Percentiles rank a stretch among this genome's conserved stretches.
Evolutionary conservation across 2,888 invertebrate genomes (phyloP).

Genomic region (Andrena dorsata): DNA sequence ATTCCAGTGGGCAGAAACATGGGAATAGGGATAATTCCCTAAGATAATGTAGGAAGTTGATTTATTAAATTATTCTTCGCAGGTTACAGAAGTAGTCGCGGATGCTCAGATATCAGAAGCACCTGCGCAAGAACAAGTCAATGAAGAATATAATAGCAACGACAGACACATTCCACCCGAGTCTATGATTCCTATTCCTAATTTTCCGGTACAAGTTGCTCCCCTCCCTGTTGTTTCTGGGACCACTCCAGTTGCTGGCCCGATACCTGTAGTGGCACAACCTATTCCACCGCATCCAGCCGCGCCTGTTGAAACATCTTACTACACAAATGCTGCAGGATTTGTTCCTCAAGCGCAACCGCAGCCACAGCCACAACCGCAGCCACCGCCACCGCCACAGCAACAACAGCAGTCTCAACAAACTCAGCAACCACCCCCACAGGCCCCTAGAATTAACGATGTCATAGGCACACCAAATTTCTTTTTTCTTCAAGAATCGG

Average conservation of each 20-base stretch:
- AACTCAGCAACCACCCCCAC: conserved; percentile 85
- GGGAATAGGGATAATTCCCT: neutral
- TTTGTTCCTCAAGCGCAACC: conserved; percentile 86
- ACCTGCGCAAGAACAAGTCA: conserved; percentile 83
- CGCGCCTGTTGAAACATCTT: conserved; percentile 81
- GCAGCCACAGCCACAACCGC: conserved; percentile 72
- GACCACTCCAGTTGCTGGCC: conserved; percentile 76
- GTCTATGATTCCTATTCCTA: conserved; percentile 79
- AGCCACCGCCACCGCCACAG: conserved; percentile 80
- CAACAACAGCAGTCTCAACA: conserved; percentile 76
- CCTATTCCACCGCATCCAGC: conserved; percentile 80
- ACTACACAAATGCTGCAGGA: conserved; percentile 84
- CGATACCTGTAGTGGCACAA: conserved; percentile 82
- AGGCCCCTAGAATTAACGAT: conserved; percentile 89
- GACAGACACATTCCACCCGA: conserved; percentile 83
- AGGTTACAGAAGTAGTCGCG: conserved; percentile 79
- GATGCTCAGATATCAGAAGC: conserved; percentile 85
- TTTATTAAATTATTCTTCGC: conserved; percentile 14
- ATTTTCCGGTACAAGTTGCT: conserved; percentile 78
- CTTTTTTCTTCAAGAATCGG: conserved; percentile 95
- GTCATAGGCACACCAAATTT: conserved; percentile 91
- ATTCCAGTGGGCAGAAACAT: neutral
- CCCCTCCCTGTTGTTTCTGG: conserved; percentile 81
- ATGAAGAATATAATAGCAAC: conserved; percentile 79
- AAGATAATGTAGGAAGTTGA: neutral